Base-by-base conservation (phyloP, 35 echinoderm and acorn worm genomes). In the Apostichopus californicus region DNA sequence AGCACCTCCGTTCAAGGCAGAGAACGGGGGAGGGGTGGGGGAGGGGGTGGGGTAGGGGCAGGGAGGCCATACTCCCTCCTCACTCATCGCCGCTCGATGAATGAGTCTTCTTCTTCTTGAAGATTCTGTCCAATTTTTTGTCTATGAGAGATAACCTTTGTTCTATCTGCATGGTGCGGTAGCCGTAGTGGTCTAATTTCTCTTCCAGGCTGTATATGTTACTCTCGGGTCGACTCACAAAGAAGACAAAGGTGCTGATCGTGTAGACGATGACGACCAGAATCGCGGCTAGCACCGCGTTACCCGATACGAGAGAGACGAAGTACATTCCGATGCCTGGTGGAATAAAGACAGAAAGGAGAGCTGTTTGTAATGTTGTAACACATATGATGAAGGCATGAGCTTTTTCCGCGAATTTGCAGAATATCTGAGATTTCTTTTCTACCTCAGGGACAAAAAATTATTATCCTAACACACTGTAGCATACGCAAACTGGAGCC, bases 181-280 rank as follows among this genome's bases (percentile, higher is more conserved):
- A 63, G 9, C 86, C 79, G 15, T 92, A 28, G 55, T 81, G 46
- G 24, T 57, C 58, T 53, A 95, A 54, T 54, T 92, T 91, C 5
- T 92, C 83, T n/a, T 92, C 90, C 52, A 95, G 21, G 57, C 53
- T 55, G 66, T 80, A 80, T 13, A 89, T 46, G 55, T 78, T 55
- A 24, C 84, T 25, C n/a, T 54, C 34, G 52, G 10, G 15, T 8
- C 70, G 73, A 12, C 94, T 70, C 55, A 83, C 64, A 8, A 95
- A 86, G 10, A 77, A 91, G 18, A 77, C 73, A 18, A 95, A 70
- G 1, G 90, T 87, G 90, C 71, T 86, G n/a, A 75, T 20, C 6
- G 92, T 54, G 73, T 95, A 95, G 64, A 92, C n/a, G 3, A 90
- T 79, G 57, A 91, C 21, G 46, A 95, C 72, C 5, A 90, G 70